phyloP scores from a whole-genome alignment of 1,140 invertebrate genomes.

The Portunus trituberculatus region DNA sequence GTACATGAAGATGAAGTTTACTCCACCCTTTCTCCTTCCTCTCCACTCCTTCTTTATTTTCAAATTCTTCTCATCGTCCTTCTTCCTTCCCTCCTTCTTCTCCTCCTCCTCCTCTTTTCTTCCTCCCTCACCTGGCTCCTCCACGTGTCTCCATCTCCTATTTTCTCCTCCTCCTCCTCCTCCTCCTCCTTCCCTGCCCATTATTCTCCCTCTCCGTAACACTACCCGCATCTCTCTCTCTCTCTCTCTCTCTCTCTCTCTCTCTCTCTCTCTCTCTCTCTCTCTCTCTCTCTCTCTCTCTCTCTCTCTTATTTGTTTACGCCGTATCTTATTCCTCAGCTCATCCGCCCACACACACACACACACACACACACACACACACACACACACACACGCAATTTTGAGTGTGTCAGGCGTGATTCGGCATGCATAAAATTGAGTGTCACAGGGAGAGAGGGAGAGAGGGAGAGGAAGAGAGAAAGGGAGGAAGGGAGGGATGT shows the following conservation, averaged over 20 bases:
- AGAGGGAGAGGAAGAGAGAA: neutral
- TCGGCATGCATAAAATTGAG: neutral
- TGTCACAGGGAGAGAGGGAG: neutral
- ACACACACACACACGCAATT: too few species aligned
- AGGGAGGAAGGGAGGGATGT: neutral
- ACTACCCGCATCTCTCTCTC: neutral
- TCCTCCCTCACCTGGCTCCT: neutral
- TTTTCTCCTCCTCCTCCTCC: too few species aligned
- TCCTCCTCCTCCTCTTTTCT: too few species aligned
- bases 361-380: neutral
- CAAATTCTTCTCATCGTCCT: too few species aligned
- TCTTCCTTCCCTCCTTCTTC: too few species aligned
- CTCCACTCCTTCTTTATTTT: neutral
- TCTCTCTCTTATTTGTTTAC: neutral
- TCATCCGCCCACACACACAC: neutral
- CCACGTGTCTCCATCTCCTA: neutral
- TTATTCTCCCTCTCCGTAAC: neutral
- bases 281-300: neutral
- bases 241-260: slow-evolving; percentile 20
- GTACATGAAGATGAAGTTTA: neutral
- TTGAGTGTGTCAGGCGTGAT: too few species aligned
- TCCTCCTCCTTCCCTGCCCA: neutral
- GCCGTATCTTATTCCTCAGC: neutral
- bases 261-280: slow-evolving; percentile 20
- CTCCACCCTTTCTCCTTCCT: neutral